phyloP scores from a whole-genome alignment of 2,888 invertebrate species.

The Linhomoeus sp. region DNA sequence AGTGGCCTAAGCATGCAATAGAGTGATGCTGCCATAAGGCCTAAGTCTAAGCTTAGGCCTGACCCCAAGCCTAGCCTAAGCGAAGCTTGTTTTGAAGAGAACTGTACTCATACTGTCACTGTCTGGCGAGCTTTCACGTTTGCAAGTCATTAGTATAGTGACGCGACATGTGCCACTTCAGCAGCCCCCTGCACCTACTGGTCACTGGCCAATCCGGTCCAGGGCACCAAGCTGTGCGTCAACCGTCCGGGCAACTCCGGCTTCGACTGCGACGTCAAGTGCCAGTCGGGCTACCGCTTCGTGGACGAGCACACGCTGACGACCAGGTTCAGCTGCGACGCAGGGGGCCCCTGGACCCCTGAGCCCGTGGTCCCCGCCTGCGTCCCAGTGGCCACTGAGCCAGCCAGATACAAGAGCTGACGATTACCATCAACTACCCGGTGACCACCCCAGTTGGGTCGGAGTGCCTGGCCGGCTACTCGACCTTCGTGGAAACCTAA shows the following conservation, averaged over 20 bases:
- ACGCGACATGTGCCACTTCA: too few species aligned
- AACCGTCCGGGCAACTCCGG: conserved; percentile 53
- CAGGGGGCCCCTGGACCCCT: conserved; percentile 56
- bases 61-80: too few species aligned
- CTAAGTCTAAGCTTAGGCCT: too few species aligned
- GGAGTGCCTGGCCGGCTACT: conserved; percentile 18
- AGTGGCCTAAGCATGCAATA: too few species aligned
- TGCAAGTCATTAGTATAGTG: too few species aligned
- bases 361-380: conserved; percentile 77
- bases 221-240: conserved; percentile 45
- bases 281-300: conserved; percentile 19
- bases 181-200: conserved; percentile 56
- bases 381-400: conserved; percentile 49
- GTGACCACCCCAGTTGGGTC: conserved; percentile 13
- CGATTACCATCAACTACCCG: conserved; percentile 19
- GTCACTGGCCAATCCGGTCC: conserved; percentile 69
- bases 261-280: conserved; percentile 34
- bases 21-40: too few species aligned
- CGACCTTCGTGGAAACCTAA: conserved; percentile 14
- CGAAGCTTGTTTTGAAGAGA: too few species aligned
- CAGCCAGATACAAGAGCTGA: conserved; percentile 25
- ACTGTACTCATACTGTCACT: too few species aligned
- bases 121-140: too few species aligned
- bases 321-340: conserved; percentile 31
- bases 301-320: conserved; percentile 10